Evolutionary conservation across 2,797 vertebrate species (phyloP).

Genomic region (Sebastes kiyomatsui): DNA sequence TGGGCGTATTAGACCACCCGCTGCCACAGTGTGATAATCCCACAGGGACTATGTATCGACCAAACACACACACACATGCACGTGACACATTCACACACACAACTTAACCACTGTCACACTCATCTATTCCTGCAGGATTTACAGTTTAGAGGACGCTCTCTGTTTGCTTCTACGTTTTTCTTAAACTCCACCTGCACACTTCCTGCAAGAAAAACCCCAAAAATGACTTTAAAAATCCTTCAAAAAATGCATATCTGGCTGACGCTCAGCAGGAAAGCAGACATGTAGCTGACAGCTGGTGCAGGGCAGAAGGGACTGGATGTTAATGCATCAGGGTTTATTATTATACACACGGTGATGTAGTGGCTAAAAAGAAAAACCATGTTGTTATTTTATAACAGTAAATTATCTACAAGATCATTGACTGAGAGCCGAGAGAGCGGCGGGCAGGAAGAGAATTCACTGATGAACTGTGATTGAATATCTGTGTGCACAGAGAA

Average conservation of each 20-base stretch:
- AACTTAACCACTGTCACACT: conserved; percentile 3
- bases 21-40: conserved; percentile 67
- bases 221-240: conserved; percentile 1
- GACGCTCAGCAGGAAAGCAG: neutral
- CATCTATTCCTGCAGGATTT: conserved; percentile 6
- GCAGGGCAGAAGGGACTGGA: neutral
- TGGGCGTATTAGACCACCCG: conserved; percentile 42
- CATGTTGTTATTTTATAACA: too few relatives aligned
- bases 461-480: neutral
- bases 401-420: too few relatives aligned
- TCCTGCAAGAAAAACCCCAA: neutral
- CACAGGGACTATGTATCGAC: neutral
- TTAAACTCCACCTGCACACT: neutral
- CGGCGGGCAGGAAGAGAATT: neutral
- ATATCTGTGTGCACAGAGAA: neutral
- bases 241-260: neutral
- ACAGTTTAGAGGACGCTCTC: neutral
- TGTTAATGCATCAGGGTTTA: conserved; percentile 24
- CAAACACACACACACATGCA: neutral
- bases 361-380: neutral
- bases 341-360: neutral
- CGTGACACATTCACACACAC: neutral
- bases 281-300: neutral
- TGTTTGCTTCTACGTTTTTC: neutral
- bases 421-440: too few relatives aligned